phyloP scores from a whole-genome alignment of 2,888 invertebrate species.

The Troides helena region DNA sequence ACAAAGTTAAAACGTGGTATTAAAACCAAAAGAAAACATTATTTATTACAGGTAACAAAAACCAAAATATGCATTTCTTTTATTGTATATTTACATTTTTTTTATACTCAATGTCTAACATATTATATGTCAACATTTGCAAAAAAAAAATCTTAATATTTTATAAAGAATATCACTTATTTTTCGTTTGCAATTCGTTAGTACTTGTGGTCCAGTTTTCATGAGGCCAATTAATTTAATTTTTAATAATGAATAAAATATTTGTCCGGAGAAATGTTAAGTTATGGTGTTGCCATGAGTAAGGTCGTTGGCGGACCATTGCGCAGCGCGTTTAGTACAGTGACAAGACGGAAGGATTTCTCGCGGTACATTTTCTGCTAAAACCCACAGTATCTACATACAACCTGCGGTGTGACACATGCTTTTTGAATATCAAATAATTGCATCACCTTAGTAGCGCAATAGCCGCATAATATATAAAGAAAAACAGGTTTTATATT shows the following conservation, averaged over 20 bases:
- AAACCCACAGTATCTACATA: conserved; percentile 6
- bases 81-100: too few relatives aligned
- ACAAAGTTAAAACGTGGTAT: too few relatives aligned
- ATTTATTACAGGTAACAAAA: too few relatives aligned
- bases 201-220: too few relatives aligned
- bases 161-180: too few relatives aligned
- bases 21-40: too few relatives aligned
- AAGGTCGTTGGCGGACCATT: conserved; percentile 40
- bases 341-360: conserved; percentile 25
- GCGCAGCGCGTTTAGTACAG: conserved; percentile 28
- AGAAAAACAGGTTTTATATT: background rate
- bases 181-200: too few relatives aligned
- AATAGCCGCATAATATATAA: conserved; percentile 8
- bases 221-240: too few relatives aligned
- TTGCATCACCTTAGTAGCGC: conserved; percentile 20
- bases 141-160: too few relatives aligned
- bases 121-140: too few relatives aligned
- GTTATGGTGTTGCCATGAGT: conserved; percentile 24
- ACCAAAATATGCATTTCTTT: too few relatives aligned
- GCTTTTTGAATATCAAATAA: conserved; percentile 23
- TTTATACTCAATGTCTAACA: too few relatives aligned
- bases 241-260: background rate
- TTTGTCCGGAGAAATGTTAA: conserved; percentile 4
- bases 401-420: conserved; percentile 6
- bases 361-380: conserved; percentile 14